These are phyloP conservation scores for Oncopodura yosiiana DNA, from an alignment of 1,140 invertebrate species.

Conservation along the genomic window DNA sequence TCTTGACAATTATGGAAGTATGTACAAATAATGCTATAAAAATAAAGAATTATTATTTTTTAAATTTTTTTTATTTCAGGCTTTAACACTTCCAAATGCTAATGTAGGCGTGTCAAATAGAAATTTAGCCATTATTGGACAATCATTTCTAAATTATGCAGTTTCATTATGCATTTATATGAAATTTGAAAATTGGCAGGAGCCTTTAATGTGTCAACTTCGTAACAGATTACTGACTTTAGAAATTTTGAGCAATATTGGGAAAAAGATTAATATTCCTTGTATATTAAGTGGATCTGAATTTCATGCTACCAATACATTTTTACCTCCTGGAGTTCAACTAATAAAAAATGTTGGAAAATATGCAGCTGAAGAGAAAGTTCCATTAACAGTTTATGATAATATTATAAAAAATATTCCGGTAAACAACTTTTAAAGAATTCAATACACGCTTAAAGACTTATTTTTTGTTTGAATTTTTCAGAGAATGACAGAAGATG, in stretches of 20 bases:
- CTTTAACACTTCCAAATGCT: neutral
- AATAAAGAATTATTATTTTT: neutral
- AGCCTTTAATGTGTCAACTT: constrained; percentile 15
- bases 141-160: constrained; percentile 11
- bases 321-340: constrained; percentile 53
- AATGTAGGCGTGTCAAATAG: constrained; percentile 15
- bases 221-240: constrained; percentile 34
- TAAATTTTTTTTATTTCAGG: neutral
- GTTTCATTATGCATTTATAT: constrained; percentile 3
- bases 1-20: constrained; percentile 4
- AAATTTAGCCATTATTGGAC: constrained; percentile 1
- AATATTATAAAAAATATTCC: constrained; percentile 27
- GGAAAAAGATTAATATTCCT: constrained; percentile 43
- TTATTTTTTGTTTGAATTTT: no score
- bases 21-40: neutral
- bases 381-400: constrained; percentile 44
- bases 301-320: constrained; percentile 56
- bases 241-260: constrained; percentile 53
- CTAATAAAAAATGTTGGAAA: constrained; percentile 35
- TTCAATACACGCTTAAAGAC: no score
- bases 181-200: constrained; percentile 4
- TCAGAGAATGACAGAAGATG: no score
- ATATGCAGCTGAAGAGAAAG: constrained; percentile 38
- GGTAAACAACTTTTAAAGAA: constrained; percentile 34
- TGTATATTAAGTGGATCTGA: constrained; percentile 48